phyloP scores from a whole-genome alignment of 2,797 vertebrate genomes.

The Oceanodroma leucorhoa region DNA sequence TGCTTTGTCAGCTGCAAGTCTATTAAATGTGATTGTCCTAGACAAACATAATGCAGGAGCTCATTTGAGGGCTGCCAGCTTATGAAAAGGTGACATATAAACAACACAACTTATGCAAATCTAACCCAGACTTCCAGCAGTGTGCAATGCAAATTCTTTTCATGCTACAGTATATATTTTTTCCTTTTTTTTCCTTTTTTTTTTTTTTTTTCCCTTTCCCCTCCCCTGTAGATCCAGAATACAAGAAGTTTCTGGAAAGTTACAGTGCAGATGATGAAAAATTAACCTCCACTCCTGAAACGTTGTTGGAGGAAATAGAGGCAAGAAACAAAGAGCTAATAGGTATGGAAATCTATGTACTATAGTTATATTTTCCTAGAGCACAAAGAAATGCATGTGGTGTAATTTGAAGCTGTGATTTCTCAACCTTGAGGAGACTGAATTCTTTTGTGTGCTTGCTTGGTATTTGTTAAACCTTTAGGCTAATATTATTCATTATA shows the following conservation, averaged over 20 bases:
- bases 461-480: background rate
- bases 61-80: background rate
- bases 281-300: constrained; percentile 93
- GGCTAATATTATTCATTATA: background rate
- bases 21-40: background rate
- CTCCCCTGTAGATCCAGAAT: constrained; percentile 86
- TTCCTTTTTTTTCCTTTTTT: background rate
- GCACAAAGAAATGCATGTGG: background rate
- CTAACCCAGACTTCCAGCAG: background rate
- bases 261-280: constrained; percentile 96
- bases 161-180: background rate
- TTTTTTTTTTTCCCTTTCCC: fast-evolving
- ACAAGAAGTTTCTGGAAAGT: constrained; percentile 93
- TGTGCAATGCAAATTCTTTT: background rate
- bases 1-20: background rate
- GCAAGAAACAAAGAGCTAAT: constrained; percentile 95
- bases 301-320: constrained; percentile 95
- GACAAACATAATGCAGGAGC: background rate
- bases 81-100: background rate
- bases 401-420: background rate
- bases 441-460: background rate
- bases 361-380: background rate
- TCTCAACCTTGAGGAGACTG: background rate
- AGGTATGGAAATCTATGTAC: constrained; percentile 77
- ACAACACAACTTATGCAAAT: background rate